Conservation (phyloP, 2,797 vertebrate species). For the Apogon talboti region DNA sequence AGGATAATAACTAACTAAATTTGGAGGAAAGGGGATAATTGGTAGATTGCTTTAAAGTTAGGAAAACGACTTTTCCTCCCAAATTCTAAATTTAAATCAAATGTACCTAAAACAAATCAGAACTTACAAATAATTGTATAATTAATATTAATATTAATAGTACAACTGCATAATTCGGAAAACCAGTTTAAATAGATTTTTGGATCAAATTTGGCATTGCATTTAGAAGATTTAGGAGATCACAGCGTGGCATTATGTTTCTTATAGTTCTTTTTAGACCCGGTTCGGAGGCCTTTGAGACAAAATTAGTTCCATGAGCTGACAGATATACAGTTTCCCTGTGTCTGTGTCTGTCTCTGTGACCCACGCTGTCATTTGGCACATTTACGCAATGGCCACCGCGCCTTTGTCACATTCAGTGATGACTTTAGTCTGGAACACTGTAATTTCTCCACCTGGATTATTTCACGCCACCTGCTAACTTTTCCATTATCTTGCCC, state of each 20-base stretch:
- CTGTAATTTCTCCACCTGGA: conserved; percentile 38
- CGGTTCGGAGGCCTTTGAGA: conserved; percentile 31
- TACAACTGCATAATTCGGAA: too few relatives aligned
- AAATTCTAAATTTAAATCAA: too few relatives aligned
- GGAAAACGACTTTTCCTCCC: too few relatives aligned
- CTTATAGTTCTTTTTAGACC: conserved; percentile 9
- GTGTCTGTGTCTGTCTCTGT: conserved; percentile 29
- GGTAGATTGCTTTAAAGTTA: too few relatives aligned
- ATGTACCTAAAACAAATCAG: too few relatives aligned
- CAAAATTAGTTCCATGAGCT: conserved; percentile 52
- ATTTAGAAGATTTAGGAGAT: neutral
- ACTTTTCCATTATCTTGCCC: conserved; percentile 33
- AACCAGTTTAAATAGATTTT: too few relatives aligned
- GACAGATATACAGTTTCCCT: conserved; percentile 37
- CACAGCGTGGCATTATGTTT: conserved; percentile 6
- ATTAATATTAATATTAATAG: too few relatives aligned
- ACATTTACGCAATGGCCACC: conserved; percentile 50
- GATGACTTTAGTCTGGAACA: conserved; percentile 59
- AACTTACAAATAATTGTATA: too few relatives aligned
- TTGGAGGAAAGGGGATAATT: too few relatives aligned
- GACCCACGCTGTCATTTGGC: conserved; percentile 49
- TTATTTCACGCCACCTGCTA: conserved; percentile 28
- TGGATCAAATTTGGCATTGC: too few relatives aligned
- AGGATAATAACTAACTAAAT: neutral
- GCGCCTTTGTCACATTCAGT: conserved; percentile 21